A percentile compares a stretch with the other conserved stretches of the same genome.
These are phyloP conservation scores for Diorhabda elongata DNA, from an alignment of 1,140 invertebrate genomes.

Conservation along the genomic window DNA sequence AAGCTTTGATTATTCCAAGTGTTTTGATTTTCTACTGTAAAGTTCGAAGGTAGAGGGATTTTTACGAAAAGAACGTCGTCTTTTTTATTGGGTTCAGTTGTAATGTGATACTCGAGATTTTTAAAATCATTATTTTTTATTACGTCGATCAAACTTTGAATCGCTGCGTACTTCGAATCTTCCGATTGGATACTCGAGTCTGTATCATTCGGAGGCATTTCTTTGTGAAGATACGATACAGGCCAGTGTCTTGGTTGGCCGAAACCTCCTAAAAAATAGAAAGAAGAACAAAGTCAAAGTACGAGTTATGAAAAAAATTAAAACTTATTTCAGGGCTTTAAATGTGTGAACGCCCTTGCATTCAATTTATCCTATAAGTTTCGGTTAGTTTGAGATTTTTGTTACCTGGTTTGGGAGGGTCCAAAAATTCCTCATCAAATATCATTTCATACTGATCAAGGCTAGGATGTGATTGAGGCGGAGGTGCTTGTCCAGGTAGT, in stretches of 20 bases:
- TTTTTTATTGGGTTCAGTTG: conserved; percentile 36
- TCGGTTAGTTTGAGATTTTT: background rate
- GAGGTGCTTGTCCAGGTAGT: conserved; percentile 34
- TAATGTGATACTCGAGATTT: conserved; percentile 40
- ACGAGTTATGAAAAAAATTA: too few relatives aligned
- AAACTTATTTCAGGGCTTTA: too few relatives aligned
- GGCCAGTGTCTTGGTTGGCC: conserved; percentile 59
- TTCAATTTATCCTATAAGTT: too few relatives aligned
- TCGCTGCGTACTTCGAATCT: conserved; percentile 35
- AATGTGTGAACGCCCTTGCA: too few relatives aligned
- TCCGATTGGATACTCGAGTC: conserved; percentile 24
- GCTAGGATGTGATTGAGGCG: conserved; percentile 38
- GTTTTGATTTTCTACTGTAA: conserved; percentile 25
- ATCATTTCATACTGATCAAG: conserved; percentile 47
- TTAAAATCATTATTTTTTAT: conserved; percentile 42
- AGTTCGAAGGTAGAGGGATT: conserved; percentile 41
- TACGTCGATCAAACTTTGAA: conserved; percentile 41
- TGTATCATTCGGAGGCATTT: conserved; percentile 53
- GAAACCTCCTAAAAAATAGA: conserved; percentile 43
- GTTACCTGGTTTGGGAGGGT: conserved; percentile 49
- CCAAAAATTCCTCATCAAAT: conserved; percentile 41
- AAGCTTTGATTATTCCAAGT: conserved; percentile 24
- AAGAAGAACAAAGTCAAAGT: too few relatives aligned
- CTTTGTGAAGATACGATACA: conserved; percentile 61
- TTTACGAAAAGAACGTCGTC: conserved; percentile 42